Conservation (phyloP, 2,797 vertebrate genomes). For the Hirundo rustica region DNA sequence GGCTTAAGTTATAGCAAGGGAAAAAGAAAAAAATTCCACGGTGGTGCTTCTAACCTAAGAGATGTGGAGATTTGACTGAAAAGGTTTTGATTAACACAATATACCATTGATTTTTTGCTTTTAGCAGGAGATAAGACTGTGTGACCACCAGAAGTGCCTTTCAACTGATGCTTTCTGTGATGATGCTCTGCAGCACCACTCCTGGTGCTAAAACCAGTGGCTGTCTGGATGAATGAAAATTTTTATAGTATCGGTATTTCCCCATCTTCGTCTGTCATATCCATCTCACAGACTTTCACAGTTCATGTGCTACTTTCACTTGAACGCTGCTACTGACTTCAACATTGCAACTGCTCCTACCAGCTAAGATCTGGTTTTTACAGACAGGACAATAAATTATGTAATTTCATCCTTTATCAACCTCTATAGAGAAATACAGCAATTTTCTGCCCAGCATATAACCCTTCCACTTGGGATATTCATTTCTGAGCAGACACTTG, state of each 20-base stretch:
- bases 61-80: not conserved
- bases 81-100: accelerated
- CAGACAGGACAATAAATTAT: not conserved
- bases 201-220: not conserved
- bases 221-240: not conserved
- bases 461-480: not conserved
- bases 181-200: not conserved
- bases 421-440: not conserved
- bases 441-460: not conserved
- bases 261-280: not conserved
- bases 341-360: not conserved
- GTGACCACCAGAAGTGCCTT: not conserved
- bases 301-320: not conserved
- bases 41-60: not conserved
- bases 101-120: not conserved
- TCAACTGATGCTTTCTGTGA: not conserved
- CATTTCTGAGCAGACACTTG: not conserved
- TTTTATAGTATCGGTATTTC: not conserved
- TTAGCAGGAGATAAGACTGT: not conserved
- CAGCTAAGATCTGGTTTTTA: not conserved
- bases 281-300: not conserved
- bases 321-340: not conserved
- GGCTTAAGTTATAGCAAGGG: not conserved
- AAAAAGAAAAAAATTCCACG: not conserved
- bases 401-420: not conserved